Percentiles rank a stretch among this genome's conserved stretches.
phyloP scores from a whole-genome alignment of 2,113 vertebrate genomes.

The Mystacornis crossleyi region DNA sequence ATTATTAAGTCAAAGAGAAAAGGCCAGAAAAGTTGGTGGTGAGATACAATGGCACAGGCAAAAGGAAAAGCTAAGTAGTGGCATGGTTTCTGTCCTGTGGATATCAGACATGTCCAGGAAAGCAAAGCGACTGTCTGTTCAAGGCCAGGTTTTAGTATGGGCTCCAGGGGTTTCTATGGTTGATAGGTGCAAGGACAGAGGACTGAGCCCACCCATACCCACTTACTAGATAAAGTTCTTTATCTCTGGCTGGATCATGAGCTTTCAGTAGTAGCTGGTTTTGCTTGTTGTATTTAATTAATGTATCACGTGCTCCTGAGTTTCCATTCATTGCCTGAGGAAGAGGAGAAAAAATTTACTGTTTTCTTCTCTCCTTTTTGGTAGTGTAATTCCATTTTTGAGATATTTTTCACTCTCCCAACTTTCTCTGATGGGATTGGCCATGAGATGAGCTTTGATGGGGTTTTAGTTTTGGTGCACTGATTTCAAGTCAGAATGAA shows the following conservation, averaged over 20 bases:
- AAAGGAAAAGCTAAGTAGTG: not conserved
- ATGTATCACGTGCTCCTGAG: not conserved
- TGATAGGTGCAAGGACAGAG: not conserved
- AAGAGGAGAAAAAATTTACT: not conserved
- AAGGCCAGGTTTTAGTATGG: not conserved
- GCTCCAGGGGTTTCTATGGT: not conserved
- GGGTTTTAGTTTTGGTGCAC: not conserved
- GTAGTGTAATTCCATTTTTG: not conserved
- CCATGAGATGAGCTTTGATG: not conserved
- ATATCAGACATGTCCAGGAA: not conserved
- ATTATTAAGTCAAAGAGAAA: not conserved
- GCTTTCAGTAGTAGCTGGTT: not conserved
- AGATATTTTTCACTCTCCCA: not conserved
- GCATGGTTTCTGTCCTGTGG: not conserved
- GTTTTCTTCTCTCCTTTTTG: not conserved
- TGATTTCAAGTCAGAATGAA: not conserved
- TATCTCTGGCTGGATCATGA: not conserved
- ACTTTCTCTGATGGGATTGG: not conserved
- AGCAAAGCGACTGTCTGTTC: not conserved
- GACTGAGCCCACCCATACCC: not conserved
- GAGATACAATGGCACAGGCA: not conserved
- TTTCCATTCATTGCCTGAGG: not conserved
- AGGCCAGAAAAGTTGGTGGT: not conserved
- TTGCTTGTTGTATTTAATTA: not conserved
- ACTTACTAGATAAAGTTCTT: not conserved